phyloP scores from a whole-genome alignment of 64 coral and sea anemone genomes.

The Acropora yongei region DNA sequence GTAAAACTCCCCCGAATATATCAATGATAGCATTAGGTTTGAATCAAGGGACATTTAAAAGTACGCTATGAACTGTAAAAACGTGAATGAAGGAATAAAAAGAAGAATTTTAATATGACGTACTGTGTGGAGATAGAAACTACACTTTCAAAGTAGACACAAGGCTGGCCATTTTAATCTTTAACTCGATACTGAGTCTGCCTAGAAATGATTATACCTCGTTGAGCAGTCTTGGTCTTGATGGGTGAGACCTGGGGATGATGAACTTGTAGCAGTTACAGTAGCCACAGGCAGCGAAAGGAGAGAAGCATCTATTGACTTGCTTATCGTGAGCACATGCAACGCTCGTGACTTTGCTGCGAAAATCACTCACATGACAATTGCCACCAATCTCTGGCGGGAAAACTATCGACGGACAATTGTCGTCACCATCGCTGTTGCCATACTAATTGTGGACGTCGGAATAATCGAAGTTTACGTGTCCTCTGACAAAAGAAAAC shows the following conservation, averaged over 20 bases:
- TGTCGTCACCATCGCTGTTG: background rate
- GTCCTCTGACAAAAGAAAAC: too few species aligned
- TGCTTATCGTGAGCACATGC: background rate
- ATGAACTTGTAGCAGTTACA: conserved; percentile 18
- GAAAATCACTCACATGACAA: conserved; percentile 9
- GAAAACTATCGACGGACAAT: background rate
- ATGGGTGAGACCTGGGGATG: background rate
- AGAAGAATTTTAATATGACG: too few species aligned
- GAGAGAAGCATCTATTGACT: background rate
- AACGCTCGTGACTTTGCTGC: conserved; percentile 11
- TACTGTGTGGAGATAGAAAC: too few species aligned
- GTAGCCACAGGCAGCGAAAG: background rate
- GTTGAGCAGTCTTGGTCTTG: background rate
- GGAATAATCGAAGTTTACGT: background rate
- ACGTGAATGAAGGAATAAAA: too few species aligned
- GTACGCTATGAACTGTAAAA: too few species aligned
- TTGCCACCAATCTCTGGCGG: background rate
- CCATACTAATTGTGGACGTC: background rate
- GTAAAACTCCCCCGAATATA: too few species aligned
- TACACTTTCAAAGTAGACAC: too few species aligned
- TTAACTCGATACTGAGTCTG: background rate
- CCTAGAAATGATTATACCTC: background rate
- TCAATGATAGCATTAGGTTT: too few species aligned
- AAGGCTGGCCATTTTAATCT: too few species aligned
- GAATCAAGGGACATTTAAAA: too few species aligned